Evolutionary conservation across 2,888 invertebrate genomes (phyloP), one percentile per base, ranked within the genome.

Genomic region (Pterostichus madidus): DNA sequence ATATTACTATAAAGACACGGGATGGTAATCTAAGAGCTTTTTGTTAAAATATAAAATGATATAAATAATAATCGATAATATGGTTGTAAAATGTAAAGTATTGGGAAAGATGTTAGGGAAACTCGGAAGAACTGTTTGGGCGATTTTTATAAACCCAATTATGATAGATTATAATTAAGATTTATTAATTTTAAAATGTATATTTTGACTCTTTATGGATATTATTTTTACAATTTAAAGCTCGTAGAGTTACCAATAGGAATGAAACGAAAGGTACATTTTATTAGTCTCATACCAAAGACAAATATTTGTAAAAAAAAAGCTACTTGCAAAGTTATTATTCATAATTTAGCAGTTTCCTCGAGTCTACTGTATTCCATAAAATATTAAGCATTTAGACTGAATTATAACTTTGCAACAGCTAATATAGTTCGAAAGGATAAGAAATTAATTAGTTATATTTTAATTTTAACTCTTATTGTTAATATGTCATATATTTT

Each of bases 201-300:
- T 24, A 78, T 59, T 78, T 39, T 32, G 56, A 11, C 13, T 53
- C 52, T 17, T 71, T 5, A 52, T 11, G 59, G 59, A 44, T 75
- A 75, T 49, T 75, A 44, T 39, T 78, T 78, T 78, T 56, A 13
- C 13, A n/a, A 35, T 24, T 17, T 75, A 71, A 80, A 80, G 80
- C 80, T 80, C 80, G 15, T 56, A 80, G 80, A 80, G 81, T 81
- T 81, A 81, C 81, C 81, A 75, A 31, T 71, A 46, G 52, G 35
- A 73, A 32, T 71, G 46, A 52, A 71, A 68, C 6, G 75, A 52
- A 75, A 73, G 46, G 73, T 73, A 52, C 49, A 71, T 46, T 80
- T 49, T 71, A 44, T 78, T 78, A 80, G 80, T 80, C 80, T 71
- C 71, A 80, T 71, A 73, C 80, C 80, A 80, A 80, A 80, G 80